These are phyloP conservation scores for Myzus persicae DNA, from an alignment of 1,140 invertebrate genomes.

Conservation along the genomic window DNA sequence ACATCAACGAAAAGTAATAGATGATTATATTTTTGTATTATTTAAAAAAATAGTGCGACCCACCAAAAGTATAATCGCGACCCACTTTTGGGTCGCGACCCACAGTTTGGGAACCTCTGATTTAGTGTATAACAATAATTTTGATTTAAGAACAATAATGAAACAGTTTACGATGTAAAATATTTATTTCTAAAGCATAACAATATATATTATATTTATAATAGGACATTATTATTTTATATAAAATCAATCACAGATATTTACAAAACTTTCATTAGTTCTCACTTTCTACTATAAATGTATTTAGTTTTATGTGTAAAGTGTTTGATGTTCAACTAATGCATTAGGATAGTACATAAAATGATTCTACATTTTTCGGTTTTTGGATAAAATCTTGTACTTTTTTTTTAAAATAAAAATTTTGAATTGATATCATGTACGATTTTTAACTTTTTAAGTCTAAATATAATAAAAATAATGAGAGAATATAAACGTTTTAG, in stretches of 20 bases:
- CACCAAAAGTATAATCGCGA: no score
- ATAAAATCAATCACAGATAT: background rate
- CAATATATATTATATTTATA: background rate
- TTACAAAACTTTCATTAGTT: background rate
- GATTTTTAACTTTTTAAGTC: background rate
- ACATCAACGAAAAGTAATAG: no score
- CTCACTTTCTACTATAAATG: background rate
- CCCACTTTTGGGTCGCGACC: no score
- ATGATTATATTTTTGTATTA: no score
- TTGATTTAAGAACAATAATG: background rate
- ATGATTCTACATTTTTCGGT: background rate
- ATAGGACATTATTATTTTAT: background rate
- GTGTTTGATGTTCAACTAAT: background rate
- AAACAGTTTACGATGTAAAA: background rate
- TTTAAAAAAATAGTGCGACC: no score
- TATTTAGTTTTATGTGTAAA: background rate
- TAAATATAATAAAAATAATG: background rate
- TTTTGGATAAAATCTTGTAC: background rate
- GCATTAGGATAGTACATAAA: background rate
- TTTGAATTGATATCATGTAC: background rate
- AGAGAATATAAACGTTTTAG: background rate
- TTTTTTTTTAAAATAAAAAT: background rate
- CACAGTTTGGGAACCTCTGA: no score
- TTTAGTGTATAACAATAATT: background rate
- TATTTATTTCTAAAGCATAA: background rate